A percentile compares a stretch with the other conserved stretches of the same genome.
phyloP scores from a whole-genome alignment of 2,797 vertebrate species.

The Staurois parvus region DNA sequence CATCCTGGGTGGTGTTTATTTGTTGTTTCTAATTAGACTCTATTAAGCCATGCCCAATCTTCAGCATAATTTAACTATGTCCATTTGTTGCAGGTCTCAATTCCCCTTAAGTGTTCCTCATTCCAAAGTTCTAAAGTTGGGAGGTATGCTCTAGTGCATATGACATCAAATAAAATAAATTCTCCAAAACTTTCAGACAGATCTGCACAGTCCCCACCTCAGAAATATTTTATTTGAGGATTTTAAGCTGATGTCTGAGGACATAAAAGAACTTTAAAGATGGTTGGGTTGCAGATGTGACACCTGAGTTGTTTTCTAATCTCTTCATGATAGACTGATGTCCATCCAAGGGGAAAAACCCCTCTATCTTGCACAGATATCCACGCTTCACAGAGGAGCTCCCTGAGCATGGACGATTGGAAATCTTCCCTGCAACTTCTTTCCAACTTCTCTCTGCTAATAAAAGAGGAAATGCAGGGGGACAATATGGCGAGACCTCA shows the following conservation, averaged over 20 bases:
- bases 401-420: background rate
- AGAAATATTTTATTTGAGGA: background rate
- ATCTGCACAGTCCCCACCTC: too few relatives aligned
- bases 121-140: too few relatives aligned
- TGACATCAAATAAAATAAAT: too few relatives aligned
- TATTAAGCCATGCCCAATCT: too few relatives aligned
- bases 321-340: conserved; percentile 17
- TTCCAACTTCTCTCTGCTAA: background rate
- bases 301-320: background rate
- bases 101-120: too few relatives aligned
- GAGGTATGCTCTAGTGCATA: too few relatives aligned
- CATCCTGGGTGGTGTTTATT: too few relatives aligned
- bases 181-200: too few relatives aligned
- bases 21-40: too few relatives aligned
- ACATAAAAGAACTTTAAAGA: background rate
- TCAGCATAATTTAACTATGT: too few relatives aligned
- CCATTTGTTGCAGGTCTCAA: too few relatives aligned
- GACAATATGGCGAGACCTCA: too few relatives aligned
- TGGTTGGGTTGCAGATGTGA: background rate
- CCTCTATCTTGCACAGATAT: background rate
- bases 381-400: background rate
- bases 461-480: background rate
- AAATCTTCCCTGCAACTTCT: background rate
- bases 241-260: background rate
- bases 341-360: background rate